Evolutionary conservation across 2,797 vertebrate genomes (phyloP).

Genomic region (Carcharodon carcharias): DNA sequence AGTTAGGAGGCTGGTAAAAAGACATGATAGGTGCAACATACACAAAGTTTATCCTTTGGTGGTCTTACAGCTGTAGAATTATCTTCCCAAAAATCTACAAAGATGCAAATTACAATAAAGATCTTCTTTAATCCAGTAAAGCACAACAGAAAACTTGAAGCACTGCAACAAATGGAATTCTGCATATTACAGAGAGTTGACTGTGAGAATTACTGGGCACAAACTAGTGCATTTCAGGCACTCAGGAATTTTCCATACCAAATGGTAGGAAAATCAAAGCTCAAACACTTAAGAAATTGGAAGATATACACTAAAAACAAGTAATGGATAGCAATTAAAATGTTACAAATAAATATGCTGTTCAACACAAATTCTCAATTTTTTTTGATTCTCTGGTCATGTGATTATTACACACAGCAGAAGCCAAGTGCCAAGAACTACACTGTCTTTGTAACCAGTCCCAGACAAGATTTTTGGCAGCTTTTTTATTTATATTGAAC

Average conservation of each 20-base stretch:
- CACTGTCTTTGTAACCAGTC: neutral
- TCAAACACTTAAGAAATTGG: neutral
- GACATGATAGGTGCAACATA: neutral
- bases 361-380: neutral
- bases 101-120: neutral
- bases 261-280: neutral
- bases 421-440: neutral
- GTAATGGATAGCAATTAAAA: neutral
- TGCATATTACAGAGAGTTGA: neutral
- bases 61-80: neutral
- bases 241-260: neutral
- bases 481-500: neutral
- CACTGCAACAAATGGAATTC: neutral
- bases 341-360: neutral
- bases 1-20: too few relatives aligned
- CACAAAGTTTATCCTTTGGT: neutral
- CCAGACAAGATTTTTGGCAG: conserved; percentile 23
- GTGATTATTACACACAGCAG: neutral
- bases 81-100: neutral
- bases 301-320: neutral
- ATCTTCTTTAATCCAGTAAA: neutral
- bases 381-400: neutral
- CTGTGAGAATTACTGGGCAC: neutral
- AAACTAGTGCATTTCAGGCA: neutral
- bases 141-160: neutral